A percentile compares a stretch with the other conserved stretches of the same genome.
These are phyloP conservation scores for Rhamphomyia laevipes DNA, from an alignment of 2,888 invertebrate species.

Conservation along the genomic window DNA sequence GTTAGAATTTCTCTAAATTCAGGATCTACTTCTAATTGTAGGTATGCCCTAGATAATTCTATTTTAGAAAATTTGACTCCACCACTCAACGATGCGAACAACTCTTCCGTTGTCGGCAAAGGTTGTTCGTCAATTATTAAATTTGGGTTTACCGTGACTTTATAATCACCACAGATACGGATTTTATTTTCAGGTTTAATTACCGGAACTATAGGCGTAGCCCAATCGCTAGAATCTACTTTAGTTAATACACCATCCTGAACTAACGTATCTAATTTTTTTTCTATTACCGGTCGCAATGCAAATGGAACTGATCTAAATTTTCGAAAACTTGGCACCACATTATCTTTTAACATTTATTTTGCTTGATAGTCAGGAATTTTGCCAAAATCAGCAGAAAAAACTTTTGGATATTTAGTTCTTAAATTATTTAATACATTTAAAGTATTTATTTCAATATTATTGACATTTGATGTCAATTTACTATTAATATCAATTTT, in stretches of 20 bases:
- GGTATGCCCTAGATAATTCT: constrained; percentile 26
- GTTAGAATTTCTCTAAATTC: constrained; percentile 24
- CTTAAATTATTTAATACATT: constrained; percentile 5
- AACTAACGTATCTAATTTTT: constrained; percentile 15
- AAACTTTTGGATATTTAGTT: constrained; percentile 3
- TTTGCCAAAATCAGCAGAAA: background rate
- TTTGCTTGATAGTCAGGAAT: no score
- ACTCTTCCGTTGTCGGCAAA: constrained; percentile 19
- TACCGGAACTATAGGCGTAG: constrained; percentile 25
- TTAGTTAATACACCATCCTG: constrained; percentile 10
- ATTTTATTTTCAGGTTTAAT: constrained; percentile 19
- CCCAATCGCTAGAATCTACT: constrained; percentile 22
- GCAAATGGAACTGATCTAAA: constrained; percentile 14
- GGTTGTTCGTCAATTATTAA: constrained; percentile 20
- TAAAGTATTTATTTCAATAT: background rate
- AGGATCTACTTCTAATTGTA: constrained; percentile 26
- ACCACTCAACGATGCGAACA: constrained; percentile 18
- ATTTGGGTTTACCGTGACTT: constrained; percentile 19
- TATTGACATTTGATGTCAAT: background rate
- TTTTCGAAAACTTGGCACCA: constrained; percentile 7
- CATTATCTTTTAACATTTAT: background rate
- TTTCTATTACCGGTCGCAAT: constrained; percentile 4
- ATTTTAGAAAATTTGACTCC: constrained; percentile 20
- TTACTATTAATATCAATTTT: constrained; percentile 9
- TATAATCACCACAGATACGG: constrained; percentile 19